Evolutionary conservation across 2,797 vertebrate genomes (phyloP), one percentile per base, ranked within the genome.

Genomic region (Lophius americanus): DNA sequence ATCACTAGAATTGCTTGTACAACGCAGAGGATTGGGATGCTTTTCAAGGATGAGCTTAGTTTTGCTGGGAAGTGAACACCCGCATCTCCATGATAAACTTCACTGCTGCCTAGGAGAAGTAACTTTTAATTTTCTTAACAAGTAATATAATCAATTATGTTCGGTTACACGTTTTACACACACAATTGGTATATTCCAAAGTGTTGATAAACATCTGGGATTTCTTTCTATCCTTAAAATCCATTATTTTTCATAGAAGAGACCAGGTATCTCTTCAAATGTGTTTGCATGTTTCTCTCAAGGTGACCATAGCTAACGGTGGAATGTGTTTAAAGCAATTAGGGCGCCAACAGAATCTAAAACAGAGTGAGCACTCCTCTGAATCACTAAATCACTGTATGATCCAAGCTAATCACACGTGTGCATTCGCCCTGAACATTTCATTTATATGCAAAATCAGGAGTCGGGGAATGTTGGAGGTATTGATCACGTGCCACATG

Each of bases 381-480:
- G 60, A 73, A 53, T 66, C 41, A 48, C 57, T 44, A 49, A 63
- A 63, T 77, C 51, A 14, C 51, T 4, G 14, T 8, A 47, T 44
- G 46, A 83, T 65, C 64, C 32, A 9, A 14, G 41, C 51, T 33
- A 64, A 81, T 82, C 33, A 52, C 60, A 67, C 6, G 8, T 33
- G 43, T 33, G 37, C 44, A 2, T 67, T 77, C 64, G 57, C 43
- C 41, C 65, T 4, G 42, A 71, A 61, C 57, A 48, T 78, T 79
- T 82, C 44, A 82, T 85, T 77, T 80, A 66, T 63, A 83, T 84
- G 72, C 78, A 80, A 70, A 84, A 70, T 60, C 43, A 53, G 23
- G 58, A 66, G 50, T 62, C 49, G 2, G 53, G 61, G 6, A 67
- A 52, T 42, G 57, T 44, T 55, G 63, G 67, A 23, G 55, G 36